phyloP scores from a whole-genome alignment of 2,113 vertebrate genomes.

The Siniperca chuatsi region DNA sequence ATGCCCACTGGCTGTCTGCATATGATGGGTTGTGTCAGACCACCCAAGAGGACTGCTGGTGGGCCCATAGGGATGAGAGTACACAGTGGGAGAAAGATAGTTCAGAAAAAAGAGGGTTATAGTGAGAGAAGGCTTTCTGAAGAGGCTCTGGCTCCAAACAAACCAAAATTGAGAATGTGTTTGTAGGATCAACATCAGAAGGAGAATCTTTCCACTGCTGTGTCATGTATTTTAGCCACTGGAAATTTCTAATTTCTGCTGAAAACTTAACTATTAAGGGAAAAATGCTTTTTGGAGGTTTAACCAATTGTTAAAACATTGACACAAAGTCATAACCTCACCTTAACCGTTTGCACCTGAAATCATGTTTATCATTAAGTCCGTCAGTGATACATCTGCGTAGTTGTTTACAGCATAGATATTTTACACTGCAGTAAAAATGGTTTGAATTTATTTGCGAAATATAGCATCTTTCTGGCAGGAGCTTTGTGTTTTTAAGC shows the following conservation, averaged over 20 bases:
- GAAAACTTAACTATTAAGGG: background rate
- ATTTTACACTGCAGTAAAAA: background rate
- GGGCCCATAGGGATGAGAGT: slow-evolving; percentile 77
- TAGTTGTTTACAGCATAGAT: background rate
- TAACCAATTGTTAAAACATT: slow-evolving; percentile 7
- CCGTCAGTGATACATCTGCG: background rate
- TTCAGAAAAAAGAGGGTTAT: slow-evolving; percentile 15
- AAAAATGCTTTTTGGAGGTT: slow-evolving; percentile 2
- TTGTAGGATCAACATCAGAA: slow-evolving; percentile 51
- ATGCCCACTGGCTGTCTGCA: slow-evolving; percentile 82
- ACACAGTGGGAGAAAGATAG: slow-evolving; percentile 40
- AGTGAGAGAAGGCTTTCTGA: slow-evolving; percentile 47
- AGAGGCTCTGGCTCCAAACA: slow-evolving; percentile 51
- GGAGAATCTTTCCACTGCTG: slow-evolving; percentile 21
- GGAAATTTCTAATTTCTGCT: background rate
- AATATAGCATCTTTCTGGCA: background rate
- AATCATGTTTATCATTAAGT: background rate
- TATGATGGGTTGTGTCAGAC: slow-evolving; percentile 75
- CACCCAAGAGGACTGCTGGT: slow-evolving; percentile 82
- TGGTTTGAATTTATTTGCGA: background rate
- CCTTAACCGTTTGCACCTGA: background rate
- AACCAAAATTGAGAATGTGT: slow-evolving; percentile 59
- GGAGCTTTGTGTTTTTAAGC: slow-evolving; percentile 16
- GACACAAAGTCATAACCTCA: background rate
- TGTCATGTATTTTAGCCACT: slow-evolving; percentile 24